Conservation (phyloP, 2,888 invertebrate species). For the Hyalella azteca region DNA sequence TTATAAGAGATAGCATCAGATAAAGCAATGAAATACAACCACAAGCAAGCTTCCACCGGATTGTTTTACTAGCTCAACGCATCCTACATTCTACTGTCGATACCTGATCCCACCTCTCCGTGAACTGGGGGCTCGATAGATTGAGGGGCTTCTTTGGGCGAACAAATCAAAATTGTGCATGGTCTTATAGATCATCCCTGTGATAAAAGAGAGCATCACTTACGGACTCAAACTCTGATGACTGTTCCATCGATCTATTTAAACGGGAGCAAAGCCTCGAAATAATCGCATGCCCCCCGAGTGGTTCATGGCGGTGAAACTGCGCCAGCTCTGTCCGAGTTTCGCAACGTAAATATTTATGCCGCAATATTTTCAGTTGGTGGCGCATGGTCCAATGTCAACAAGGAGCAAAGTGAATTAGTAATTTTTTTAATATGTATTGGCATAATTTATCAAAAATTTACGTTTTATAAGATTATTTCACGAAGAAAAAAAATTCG, state of each 20-base stretch:
- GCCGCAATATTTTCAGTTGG: no score
- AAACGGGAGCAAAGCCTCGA: background rate
- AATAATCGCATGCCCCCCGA: background rate
- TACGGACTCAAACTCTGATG: background rate
- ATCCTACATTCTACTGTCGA: background rate
- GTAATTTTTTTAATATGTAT: no score
- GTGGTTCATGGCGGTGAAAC: no score
- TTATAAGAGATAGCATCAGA: slow-evolving; percentile 32
- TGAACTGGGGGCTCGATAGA: background rate
- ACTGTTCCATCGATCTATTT: background rate
- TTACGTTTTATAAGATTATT: no score
- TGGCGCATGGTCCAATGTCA: no score
- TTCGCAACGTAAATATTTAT: no score
- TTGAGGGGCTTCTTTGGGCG: slow-evolving; percentile 23
- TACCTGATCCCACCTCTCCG: background rate
- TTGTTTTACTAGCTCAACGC: background rate
- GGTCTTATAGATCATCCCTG: slow-evolving; percentile 22
- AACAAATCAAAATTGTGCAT: slow-evolving; percentile 25
- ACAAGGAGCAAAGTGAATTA: no score
- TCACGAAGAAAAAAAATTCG: no score
- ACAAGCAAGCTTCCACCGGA: background rate
- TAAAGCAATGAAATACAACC: slow-evolving; percentile 33
- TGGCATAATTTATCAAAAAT: no score
- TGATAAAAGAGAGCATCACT: slow-evolving; percentile 13
- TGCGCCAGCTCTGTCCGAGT: no score